Evolutionary conservation across 1,140 invertebrate genomes (phyloP), one percentile per base, ranked within the genome.

Genomic region (Drosophila truncata): DNA sequence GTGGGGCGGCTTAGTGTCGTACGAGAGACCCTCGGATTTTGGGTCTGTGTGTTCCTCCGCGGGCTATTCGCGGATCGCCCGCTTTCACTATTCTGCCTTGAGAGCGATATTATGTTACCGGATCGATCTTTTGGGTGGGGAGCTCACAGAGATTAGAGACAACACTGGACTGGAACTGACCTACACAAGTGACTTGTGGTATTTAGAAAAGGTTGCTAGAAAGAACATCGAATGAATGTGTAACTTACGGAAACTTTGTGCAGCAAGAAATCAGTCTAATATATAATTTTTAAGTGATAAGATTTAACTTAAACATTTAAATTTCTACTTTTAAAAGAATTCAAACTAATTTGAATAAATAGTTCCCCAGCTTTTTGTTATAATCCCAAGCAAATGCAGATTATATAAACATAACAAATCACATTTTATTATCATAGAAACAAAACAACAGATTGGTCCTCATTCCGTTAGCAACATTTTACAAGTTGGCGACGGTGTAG

Each of bases 81-180:
- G 70, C 84, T 88, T 88, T 88, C 85, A 88, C 85, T 75, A 88
- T 90, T 85, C 87, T 73, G 72, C 85, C 85, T 88, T 88, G 85
- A 78, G 35, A 50, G 66, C 44, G 67, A 60, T 72, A 72, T 72
- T 23, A 37, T 72, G 70, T 72, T 72, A 49, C 52, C 52, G 16
- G 33, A 39, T 39, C 35, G 13, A 18, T 27, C 33, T 39, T n/a
- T 57, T 57, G 62, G 37, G 29, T 54, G 49, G 50, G 14, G 4
- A 33, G 9, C 11, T 35, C 16, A 39, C 13, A 69, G 33, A 20
- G 64, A 52, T 70, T 33, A 58, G 4, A 62, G 35, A 69, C 37
- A 8, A 42, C 25, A 27, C 14, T 29, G 13, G 11, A 46, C 4
- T 27, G 65, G 20, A 71, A 72, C 66, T 72, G 44, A 72, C 69